Evolutionary conservation across 92 coral and sea anemone genomes (phyloP), one percentile per base, ranked within the genome.

Genomic region (Ricordea florida): DNA sequence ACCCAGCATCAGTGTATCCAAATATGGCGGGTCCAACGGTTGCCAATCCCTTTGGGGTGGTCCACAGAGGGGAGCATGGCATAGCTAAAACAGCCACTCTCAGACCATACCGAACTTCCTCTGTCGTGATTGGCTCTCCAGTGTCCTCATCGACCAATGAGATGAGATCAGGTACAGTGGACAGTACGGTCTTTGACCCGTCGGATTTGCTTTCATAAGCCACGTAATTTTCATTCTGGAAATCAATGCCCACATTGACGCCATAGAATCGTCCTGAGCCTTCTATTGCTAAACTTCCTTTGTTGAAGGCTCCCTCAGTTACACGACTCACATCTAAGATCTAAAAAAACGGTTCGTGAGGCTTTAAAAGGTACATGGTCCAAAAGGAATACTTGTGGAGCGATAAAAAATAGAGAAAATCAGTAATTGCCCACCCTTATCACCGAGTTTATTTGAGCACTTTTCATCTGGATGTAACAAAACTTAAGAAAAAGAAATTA

Each of bases 151-250:
- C 96, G 1, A 94, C 94, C 56, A 92, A 55, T 17, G 97, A 81
- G 41, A 94, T 94, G 50, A 94, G 87, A 43, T 94, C 98, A 3
- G 98, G 98, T 3, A 87, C 93, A 21, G 92, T 76, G 5, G 97
- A 93, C 25, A 80, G 45, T 17, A 86, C 38, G 55, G 67, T 58
- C 73, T 77, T 94, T 17, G 85, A 67, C 55, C 85, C 93, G 34
- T 91, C 84, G 11, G 62, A 32, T 2, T 75, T 87, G 2, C 65
- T 64, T 13, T 51, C 45, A 57, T 82, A 87, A 28, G 85, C 98
- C 11, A 92, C 60, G 76, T 84, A 73, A 65, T 94, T 94, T 64
- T 94, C 98, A 52, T 94, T 94, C 68, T 94, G 98, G 89, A 94
- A 88, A 41, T 85, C 87, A 17, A 94, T 66, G 37, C 33, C 44